Evolutionary conservation across 2,888 invertebrate genomes (phyloP), one percentile per base, ranked within the genome.

Genomic region (Platerodrilus igneus): DNA sequence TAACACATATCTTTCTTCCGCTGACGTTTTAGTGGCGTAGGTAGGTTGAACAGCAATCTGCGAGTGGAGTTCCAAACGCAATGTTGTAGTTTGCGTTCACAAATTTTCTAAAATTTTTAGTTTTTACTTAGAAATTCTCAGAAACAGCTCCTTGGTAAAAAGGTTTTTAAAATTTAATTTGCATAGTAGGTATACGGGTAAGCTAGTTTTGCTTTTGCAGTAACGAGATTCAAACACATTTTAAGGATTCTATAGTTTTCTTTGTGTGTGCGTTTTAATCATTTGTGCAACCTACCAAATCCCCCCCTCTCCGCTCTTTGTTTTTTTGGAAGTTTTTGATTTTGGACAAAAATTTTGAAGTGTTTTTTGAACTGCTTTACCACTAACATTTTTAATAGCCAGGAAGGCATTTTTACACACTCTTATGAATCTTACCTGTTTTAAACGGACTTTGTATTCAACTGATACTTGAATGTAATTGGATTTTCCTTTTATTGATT

Each of bases 71-170:
- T 17, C 28, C 39, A 39, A 39, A 39, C 9, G 34, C 32, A 27
- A 33, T 39, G 22, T 35, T 40, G 22, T 40, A 40, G 20, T 34
- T 18, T 9, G 22, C 16, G 23, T 34, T 35, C 3, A 35, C 29
- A 18, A 28, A 40, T 20, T 34, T 34, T 34, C 35, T 19, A 17
- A 40, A 36, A 19, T 36, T 35, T 30, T 33, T 33, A 17, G 27
- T 20, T 26, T 33, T 33, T 19, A 39, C 40, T 16, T 26, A 18
- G 20, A 28, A 21, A 29, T 16, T 20, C 7, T 9, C 3, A 9
- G 35, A 15, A 11, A 19, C 13, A n/a, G 9, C 13, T 15, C 4
- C 19, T 15, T 11, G 27, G 25, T 7, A 14, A 15, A 15, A 16
- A 13, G n/a, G n/a, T n/a, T n/a, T n/a, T n/a, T n/a, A n/a, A n/a